phyloP scores from a whole-genome alignment of 2,113 vertebrate genomes.

The Daphoenositta chrysoptera region DNA sequence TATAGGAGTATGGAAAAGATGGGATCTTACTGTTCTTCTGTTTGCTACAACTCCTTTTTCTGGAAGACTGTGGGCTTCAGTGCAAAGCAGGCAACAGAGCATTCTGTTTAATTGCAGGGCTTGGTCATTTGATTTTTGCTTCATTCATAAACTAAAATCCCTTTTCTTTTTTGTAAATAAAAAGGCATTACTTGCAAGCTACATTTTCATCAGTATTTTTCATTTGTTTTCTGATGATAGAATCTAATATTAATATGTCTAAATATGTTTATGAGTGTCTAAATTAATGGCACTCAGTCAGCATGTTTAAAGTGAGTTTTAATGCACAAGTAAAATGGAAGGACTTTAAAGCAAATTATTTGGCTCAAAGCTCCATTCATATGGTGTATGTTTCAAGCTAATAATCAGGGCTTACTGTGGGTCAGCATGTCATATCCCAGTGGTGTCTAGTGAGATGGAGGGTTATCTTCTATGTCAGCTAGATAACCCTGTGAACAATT shows the following conservation, averaged over 20 bases:
- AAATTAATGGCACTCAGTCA: not conserved
- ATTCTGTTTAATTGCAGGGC: not conserved
- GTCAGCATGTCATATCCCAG: constrained; percentile 77
- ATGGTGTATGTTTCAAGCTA: constrained; percentile 69
- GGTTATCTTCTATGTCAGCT: constrained; percentile 74
- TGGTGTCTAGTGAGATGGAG: constrained; percentile 68
- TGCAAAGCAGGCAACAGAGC: not conserved
- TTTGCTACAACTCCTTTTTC: not conserved
- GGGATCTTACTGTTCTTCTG: not conserved
- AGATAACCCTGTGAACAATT: constrained; percentile 70
- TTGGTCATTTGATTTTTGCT: not conserved
- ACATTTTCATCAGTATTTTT: not conserved
- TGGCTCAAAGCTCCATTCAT: constrained; percentile 5
- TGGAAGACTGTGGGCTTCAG: not conserved
- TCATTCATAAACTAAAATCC: not conserved
- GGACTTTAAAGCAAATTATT: constrained; percentile 58
- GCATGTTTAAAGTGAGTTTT: not conserved
- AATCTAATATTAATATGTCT: not conserved
- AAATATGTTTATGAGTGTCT: not conserved
- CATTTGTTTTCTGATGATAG: not conserved
- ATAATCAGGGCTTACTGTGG: constrained; percentile 70
- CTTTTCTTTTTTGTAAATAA: not conserved
- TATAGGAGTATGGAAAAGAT: not conserved
- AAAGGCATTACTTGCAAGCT: not conserved
- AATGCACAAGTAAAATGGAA: constrained; percentile 5